Evolutionary conservation across 2,797 vertebrate genomes (phyloP), one percentile per base, ranked within the genome.

Genomic region (Prunella strophiata): DNA sequence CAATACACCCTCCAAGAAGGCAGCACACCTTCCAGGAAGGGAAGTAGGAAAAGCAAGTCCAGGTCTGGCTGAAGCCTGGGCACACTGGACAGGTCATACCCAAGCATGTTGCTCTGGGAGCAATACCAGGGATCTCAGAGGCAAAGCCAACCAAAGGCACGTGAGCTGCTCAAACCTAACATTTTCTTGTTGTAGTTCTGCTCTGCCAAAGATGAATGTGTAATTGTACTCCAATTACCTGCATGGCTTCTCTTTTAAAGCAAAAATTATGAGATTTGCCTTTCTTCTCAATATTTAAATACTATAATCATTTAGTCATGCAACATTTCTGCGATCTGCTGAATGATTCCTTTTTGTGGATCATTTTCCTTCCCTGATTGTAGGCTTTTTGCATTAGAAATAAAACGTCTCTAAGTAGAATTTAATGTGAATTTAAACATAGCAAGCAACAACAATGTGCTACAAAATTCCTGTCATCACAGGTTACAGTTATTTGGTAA

Each of bases 181-280:
- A 81, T 95, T 77, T 96, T 93, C 94, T 93, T 96, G 92, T 78
- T 89, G 94, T 67, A 92, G 81, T 72, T 96, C 91, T 90, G 94
- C 83, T 93, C 92, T 96, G 92, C 86, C 83, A 93, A 94, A 95
- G 80, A 87, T 29, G 8, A 95, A 97, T 79, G 62, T 57, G 59
- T 51, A 89, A 83, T 48, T 85, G 54, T 48, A 59, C 45, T 75
- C 58, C 54, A 92, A 83, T 91, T 92, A 92, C 66, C 89, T 95
- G 85, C 85, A 75, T 48, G 73, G 59, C 66, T 94, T 94, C 94
- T 88, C 93, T 87, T 92, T 91, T 88, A 91, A 80, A 88, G 79
- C 29, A 94, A 72, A 94, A 97, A 94, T 79, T 88, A 95, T 22
- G 15, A 96, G 87, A 91, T 78, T 92, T 91, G 68, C 89, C 61